Conservation (phyloP, 2,888 invertebrate genomes). For the Argyresthia albistria region DNA sequence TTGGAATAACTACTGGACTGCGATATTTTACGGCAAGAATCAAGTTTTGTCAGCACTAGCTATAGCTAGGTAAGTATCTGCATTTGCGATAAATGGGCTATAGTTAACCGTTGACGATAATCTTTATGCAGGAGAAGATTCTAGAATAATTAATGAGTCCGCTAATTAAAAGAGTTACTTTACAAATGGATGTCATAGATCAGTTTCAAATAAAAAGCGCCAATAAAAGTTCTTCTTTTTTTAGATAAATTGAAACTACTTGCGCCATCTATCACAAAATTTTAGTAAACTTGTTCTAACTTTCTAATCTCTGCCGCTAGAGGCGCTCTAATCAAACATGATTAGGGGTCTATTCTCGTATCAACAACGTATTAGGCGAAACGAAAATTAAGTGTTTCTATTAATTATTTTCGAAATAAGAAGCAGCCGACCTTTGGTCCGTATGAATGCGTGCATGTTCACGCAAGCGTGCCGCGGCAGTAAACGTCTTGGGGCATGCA, state of each 20-base stretch:
- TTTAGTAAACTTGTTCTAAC: neutral
- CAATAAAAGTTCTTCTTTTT: neutral
- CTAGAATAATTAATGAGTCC: too few relatives aligned
- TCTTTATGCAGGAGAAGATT: too few relatives aligned
- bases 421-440: slow-evolving; percentile 47
- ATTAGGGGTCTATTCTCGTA: neutral
- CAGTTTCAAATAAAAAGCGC: neutral
- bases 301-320: too few relatives aligned
- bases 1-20: slow-evolving; percentile 14
- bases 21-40: slow-evolving; percentile 12
- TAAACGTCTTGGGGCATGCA: slow-evolving; percentile 66
- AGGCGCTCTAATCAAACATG: neutral
- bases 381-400: neutral
- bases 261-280: slow-evolving; percentile 12
- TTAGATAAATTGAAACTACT: neutral
- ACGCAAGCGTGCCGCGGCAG: slow-evolving; percentile 62
- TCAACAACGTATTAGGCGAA: neutral
- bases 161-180: too few relatives aligned
- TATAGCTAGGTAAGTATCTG: neutral
- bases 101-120: too few relatives aligned
- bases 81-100: too few relatives aligned
- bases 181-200: neutral
- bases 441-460: slow-evolving; percentile 65
- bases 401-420: neutral
- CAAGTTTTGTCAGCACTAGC: slow-evolving; percentile 7